Evolutionary conservation across 2,113 vertebrate species (phyloP).

Genomic region (Crotalus viridis): DNA sequence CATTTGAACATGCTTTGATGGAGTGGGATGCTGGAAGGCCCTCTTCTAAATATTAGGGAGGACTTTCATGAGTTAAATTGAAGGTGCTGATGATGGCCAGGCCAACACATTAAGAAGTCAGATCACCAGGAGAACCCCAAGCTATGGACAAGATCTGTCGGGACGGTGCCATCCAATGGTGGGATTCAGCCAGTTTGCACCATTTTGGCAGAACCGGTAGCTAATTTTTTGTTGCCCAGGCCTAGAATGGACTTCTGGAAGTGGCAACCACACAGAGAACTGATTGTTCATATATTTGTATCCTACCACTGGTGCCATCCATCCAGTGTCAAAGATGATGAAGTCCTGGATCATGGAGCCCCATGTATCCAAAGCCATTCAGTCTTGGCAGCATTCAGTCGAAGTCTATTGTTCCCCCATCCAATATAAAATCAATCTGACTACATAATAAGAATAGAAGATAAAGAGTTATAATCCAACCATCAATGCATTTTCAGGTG

Average conservation of each 20-base stretch:
- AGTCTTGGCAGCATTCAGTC: neutral
- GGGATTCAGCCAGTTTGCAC: too few relatives aligned
- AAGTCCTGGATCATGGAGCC: neutral
- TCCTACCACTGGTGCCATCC: too few relatives aligned
- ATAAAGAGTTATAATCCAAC: neutral
- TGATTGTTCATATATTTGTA: too few relatives aligned
- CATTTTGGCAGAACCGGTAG: too few relatives aligned
- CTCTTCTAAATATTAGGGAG: neutral
- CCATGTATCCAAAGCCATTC: neutral
- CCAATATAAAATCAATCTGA: neutral
- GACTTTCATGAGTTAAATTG: neutral
- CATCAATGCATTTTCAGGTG: neutral
- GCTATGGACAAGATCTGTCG: too few relatives aligned
- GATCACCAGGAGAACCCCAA: neutral
- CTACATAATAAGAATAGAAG: neutral
- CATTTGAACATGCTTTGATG: neutral
- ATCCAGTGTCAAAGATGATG: too few relatives aligned
- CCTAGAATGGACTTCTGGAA: too few relatives aligned
- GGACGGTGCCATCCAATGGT: too few relatives aligned
- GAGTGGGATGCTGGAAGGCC: neutral
- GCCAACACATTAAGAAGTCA: neutral
- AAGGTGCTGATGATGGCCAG: neutral
- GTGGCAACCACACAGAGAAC: too few relatives aligned
- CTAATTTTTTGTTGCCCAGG: too few relatives aligned
- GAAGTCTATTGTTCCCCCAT: neutral